Evolutionary conservation across 2,113 vertebrate genomes (phyloP), one percentile per base, ranked within the genome.

Genomic region (Callorhinus ursinus): DNA sequence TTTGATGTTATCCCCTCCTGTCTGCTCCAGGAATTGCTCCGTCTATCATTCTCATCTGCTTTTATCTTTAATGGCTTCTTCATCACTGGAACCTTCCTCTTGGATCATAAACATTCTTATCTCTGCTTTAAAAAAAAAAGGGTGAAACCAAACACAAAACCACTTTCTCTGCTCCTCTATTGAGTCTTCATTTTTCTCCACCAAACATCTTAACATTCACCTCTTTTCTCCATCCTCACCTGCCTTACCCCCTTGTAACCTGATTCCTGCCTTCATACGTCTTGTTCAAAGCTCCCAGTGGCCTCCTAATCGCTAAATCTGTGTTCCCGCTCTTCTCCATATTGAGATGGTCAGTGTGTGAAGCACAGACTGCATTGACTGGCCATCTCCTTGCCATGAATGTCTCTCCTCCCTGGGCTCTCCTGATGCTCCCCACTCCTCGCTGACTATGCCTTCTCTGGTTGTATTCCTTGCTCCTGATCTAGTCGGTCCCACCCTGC

Each of bases 401-500:
- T 19, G 5, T 72, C 53, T 42, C 46, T 33, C 36, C 49, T 59
- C 65, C 31, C 76, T 3, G 13, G 16, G 33, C 26, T 59, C 51
- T 67, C 14, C 33, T 28, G 67, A 42, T 49, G 24, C 4, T n/a
- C 24, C 57, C 6, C 39, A 9, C 33, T 12, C 3, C 77, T 53
- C 4, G 0, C 26, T 24, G 59, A 46, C 16, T 26, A 24, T 0
- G 16, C 21, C 26, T 61, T n/a, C 57, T 49, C 82, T 0, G 19
- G 49, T 4, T 59, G 13, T 33, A 31, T 7, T 0, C 3, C n/a
- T 31, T 33, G 11, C 10, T 8, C 21, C 59, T 5, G 8, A 13
- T 31, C 63, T 1, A 57, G 65, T 15, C 0, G 26, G n/a, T 19
- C 6, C 46, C 0, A 2, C 7, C n/a, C 51, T 39, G 6, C 67